Conservation (phyloP, 2,888 invertebrate genomes). For the Agrochola circellaris region DNA sequence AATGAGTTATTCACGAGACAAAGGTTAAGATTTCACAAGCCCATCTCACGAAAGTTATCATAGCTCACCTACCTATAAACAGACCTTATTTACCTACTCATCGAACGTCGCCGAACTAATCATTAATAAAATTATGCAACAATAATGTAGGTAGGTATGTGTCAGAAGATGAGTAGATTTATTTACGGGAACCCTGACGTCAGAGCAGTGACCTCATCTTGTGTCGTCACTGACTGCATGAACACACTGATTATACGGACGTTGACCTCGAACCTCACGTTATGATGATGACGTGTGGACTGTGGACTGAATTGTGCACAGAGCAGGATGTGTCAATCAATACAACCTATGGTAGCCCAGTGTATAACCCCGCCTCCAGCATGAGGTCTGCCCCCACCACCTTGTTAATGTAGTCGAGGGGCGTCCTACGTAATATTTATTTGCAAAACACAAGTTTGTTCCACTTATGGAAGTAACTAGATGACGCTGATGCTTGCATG, state of each 20-base stretch:
- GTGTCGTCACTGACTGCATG: conserved; percentile 40
- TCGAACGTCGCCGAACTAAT: conserved; percentile 1
- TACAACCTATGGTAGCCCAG: conserved; percentile 11
- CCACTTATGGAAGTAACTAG: neutral
- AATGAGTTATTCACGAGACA: neutral
- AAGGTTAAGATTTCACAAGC: conserved; percentile 10
- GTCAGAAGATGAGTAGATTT: conserved; percentile 37
- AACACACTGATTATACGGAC: conserved; percentile 25
- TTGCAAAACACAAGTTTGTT: neutral
- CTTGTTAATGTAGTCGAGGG: neutral
- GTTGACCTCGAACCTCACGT: conserved; percentile 33
- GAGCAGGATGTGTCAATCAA: conserved; percentile 23
- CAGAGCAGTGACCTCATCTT: conserved; percentile 37
- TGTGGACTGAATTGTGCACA: conserved; percentile 2
- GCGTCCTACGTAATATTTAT: neutral
- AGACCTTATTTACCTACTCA: conserved; percentile 24
- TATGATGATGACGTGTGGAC: conserved; percentile 27
- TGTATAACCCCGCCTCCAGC: conserved; percentile 17
- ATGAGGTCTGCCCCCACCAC: neutral
- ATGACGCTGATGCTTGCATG: neutral
- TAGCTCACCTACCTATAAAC: neutral
- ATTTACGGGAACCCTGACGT: conserved; percentile 34
- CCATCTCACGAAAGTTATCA: neutral
- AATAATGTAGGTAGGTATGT: conserved; percentile 7
- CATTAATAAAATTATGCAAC: conserved; percentile 15